Conservation (phyloP, 2,888 invertebrate genomes). For the Rhorus exstirpatorius region DNA sequence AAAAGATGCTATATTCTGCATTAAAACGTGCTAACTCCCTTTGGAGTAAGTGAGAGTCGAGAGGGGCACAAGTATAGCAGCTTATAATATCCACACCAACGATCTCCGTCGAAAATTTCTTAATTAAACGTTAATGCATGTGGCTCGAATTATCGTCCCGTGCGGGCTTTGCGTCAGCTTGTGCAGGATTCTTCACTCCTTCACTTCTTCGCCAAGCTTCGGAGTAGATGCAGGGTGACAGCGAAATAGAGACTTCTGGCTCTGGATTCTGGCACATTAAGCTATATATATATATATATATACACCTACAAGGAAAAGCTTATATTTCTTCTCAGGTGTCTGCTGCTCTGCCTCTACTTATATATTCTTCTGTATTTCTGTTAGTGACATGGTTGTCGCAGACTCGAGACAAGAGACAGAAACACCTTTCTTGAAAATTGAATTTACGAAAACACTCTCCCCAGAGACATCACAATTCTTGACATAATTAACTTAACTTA, state of each 20-base stretch:
- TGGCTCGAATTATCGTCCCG: conserved; percentile 64
- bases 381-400: conserved; percentile 46
- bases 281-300: conserved; percentile 13
- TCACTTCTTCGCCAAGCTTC: conserved; percentile 57
- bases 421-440: conserved; percentile 45
- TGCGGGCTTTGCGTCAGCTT: conserved; percentile 77
- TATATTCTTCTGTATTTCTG: conserved; percentile 30
- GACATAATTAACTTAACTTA: conserved; percentile 11
- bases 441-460: conserved; percentile 41
- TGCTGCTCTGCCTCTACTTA: conserved; percentile 37
- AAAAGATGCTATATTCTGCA: background rate
- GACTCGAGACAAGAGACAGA: conserved; percentile 42
- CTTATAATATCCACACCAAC: conserved; percentile 72
- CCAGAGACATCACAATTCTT: conserved; percentile 23
- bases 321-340: conserved; percentile 55
- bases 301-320: conserved; percentile 31
- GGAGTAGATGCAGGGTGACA: conserved; percentile 52
- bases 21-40: conserved; percentile 9
- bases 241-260: conserved; percentile 59
- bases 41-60: background rate
- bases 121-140: conserved; percentile 79
- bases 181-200: conserved; percentile 64
- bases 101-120: conserved; percentile 77
- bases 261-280: conserved; percentile 41
- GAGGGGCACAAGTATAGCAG: conserved; percentile 31